Evolutionary conservation across 2,888 invertebrate genomes (phyloP), one percentile per base, ranked within the genome.

Genomic region (Xestia sexstrigata): DNA sequence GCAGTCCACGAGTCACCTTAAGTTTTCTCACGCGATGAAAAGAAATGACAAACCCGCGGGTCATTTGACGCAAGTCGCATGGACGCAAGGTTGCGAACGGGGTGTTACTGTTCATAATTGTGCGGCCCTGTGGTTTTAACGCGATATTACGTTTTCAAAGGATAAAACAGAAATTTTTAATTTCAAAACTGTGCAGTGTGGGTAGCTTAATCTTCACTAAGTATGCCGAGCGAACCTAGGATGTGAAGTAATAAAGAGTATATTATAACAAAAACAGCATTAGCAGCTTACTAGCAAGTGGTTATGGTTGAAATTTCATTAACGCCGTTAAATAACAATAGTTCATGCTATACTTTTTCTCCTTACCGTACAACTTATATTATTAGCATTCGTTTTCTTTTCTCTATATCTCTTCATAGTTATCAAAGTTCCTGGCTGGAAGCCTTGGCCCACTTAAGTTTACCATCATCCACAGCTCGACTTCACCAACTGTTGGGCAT

Each of bases 61-160:
- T 20, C 30, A 35, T 35, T 35, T 30, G 9, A 30, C 20, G 63
- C 39, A 63, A 23, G 42, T 65, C n/a, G 65, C n/a, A 42, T 65
- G 15, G 42, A n/a, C n/a, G 8, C 17, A n/a, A n/a, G 4, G 17
- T 42, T 65, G 8, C 9, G 45, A 2, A 42, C 15, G 8, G 15
- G 42, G 4, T n/a, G 65, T 42, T 42, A 65, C 63, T 65, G 7
- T 15, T 42, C 39, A 81, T 76, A 55, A 76, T n/a, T 26, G 45
- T 69, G 39, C 26, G 11, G 52, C 35, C n/a, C 30, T 39, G 35
- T 60, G 55, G 70, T 74, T 74, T 63, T 65, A n/a, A 74, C 55
- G 82, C 58, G 47, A 45, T 74, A 70, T 79, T 83, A 70, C 15
- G 26, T 47, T 80, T 72, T 66, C 30, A 73, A 72, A 75, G 63